These are phyloP conservation scores for Heliothis virescens DNA, from an alignment of 1,140 invertebrate genomes.

Conservation along the genomic window DNA sequence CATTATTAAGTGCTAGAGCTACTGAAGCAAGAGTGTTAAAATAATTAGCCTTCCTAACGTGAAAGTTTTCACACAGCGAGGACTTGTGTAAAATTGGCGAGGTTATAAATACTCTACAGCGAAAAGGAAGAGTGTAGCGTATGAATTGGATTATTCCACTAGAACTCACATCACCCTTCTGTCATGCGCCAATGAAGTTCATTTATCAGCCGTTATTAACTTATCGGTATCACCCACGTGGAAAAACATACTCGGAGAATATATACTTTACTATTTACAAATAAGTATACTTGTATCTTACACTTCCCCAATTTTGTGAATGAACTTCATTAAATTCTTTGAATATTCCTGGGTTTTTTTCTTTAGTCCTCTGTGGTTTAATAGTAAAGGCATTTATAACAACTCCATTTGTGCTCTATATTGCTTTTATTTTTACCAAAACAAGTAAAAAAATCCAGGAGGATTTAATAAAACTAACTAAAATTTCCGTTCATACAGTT, in stretches of 20 bases:
- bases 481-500: no score
- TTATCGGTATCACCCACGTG: conserved; percentile 2
- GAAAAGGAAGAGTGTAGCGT: conserved; percentile 45
- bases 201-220: conserved; percentile 8
- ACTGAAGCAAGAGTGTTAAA: not conserved
- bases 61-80: not conserved
- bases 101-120: conserved; percentile 26
- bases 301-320: not conserved
- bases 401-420: no score
- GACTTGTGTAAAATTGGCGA: conserved; percentile 12
- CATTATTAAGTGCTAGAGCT: conserved; percentile 9
- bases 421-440: no score
- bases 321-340: no score
- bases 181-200: conserved; percentile 39
- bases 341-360: no score
- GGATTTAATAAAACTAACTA: no score
- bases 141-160: conserved; percentile 61
- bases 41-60: conserved; percentile 20
- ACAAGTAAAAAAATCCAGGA: no score
- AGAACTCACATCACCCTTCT: conserved; percentile 48
- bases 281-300: not conserved
- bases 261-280: not conserved
- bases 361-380: no score
- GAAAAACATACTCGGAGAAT: conserved; percentile 1
- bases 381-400: no score